Conservation (phyloP, 2,888 invertebrate species). For the Chalcis sispes region DNA sequence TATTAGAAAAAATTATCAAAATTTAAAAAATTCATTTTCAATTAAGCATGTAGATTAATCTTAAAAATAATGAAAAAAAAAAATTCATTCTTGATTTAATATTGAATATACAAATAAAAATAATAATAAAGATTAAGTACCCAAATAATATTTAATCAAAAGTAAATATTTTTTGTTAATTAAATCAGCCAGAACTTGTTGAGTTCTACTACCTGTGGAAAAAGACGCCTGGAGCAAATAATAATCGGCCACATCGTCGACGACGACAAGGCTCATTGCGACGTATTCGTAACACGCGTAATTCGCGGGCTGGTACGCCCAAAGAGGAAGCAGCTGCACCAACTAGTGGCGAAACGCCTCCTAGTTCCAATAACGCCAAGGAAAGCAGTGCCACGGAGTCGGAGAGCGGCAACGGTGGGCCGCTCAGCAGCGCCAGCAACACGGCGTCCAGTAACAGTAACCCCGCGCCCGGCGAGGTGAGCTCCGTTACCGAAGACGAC, state of each 20-base stretch:
- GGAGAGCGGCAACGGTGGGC: conserved; percentile 79
- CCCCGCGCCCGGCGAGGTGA: conserved; percentile 78
- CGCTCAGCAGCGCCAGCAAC: conserved; percentile 62
- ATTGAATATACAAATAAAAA: not conserved
- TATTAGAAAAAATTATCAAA: not conserved
- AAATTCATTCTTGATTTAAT: no score
- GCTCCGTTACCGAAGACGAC: conserved; percentile 91
- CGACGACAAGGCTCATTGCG: conserved; percentile 91
- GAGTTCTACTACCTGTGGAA: conserved; percentile 99
- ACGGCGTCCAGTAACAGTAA: conserved; percentile 65
- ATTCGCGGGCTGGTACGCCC: conserved; percentile 88
- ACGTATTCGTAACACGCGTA: conserved; percentile 91
- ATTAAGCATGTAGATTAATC: not conserved
- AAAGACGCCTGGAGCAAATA: conserved; percentile 98
- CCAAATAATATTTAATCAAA: not conserved
- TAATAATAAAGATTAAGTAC: not conserved
- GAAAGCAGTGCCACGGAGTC: conserved; percentile 72
- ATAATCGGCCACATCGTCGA: conserved; percentile 95
- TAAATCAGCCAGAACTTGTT: conserved; percentile 91
- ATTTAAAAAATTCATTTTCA: no score
- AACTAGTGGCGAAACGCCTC: conserved; percentile 65
- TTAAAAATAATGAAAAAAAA: not conserved
- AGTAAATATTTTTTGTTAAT: not conserved
- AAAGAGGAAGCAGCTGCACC: conserved; percentile 85
- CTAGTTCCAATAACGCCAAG: conserved; percentile 65